Evolutionary conservation across 2,888 invertebrate species (phyloP).

Genomic region (Punctoribates punctum): DNA sequence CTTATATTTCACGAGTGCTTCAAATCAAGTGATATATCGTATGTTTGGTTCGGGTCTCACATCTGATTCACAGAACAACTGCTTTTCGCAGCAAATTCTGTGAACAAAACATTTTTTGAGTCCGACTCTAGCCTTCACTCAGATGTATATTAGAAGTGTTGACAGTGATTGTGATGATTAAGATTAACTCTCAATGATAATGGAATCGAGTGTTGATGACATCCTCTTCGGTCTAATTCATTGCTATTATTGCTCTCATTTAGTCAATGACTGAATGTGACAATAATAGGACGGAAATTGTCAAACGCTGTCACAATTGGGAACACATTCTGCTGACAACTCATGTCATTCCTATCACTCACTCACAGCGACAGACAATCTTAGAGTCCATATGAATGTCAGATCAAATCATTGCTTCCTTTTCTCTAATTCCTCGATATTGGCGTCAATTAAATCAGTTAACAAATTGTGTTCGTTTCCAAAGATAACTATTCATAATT

Average conservation of each 20-base stretch:
- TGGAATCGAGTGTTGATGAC: conserved; percentile 5
- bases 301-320: not conserved
- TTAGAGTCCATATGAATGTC: too few species aligned
- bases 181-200: conserved; percentile 1
- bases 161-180: not conserved
- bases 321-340: not conserved
- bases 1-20: not conserved
- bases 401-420: too few species aligned
- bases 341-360: conserved; percentile 4
- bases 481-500: too few species aligned
- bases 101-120: not conserved
- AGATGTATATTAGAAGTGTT: not conserved
- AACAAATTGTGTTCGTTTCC: too few species aligned
- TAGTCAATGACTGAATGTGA: conserved; percentile 19
- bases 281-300: conserved; percentile 17
- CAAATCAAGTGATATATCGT: not conserved
- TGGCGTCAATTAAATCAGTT: too few species aligned
- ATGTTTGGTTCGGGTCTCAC: too few species aligned
- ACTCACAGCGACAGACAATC: not conserved
- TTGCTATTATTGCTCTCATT: conserved; percentile 18
- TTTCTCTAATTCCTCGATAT: too few species aligned
- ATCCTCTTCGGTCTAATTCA: conserved; percentile 13
- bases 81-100: not conserved
- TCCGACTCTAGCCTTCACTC: too few species aligned
- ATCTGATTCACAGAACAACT: not conserved